A percentile compares a stretch with the other conserved stretches of the same genome.
Conservation (phyloP, 2,797 vertebrate genomes). For the Syngnathus rostellatus region DNA sequence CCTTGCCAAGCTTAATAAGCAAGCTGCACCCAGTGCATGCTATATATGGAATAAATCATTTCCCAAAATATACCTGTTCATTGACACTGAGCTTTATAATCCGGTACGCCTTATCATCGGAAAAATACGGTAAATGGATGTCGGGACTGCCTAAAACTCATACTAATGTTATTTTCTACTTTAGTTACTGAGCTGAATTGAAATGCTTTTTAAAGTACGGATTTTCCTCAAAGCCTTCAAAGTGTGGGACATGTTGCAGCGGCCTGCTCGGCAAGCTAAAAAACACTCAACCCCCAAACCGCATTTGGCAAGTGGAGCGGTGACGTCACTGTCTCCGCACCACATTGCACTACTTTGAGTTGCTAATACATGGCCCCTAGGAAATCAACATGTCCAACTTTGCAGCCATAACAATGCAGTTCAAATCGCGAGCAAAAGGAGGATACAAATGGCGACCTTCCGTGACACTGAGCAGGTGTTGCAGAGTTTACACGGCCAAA, state of each 20-base stretch:
- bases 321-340: constrained; percentile 55
- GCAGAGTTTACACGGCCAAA: constrained; percentile 25
- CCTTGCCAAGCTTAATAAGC: constrained; percentile 34
- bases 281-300: constrained; percentile 37
- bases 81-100: too few relatives aligned
- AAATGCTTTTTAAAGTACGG: too few relatives aligned
- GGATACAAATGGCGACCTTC: constrained; percentile 31
- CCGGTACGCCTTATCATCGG: too few relatives aligned
- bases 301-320: constrained; percentile 30
- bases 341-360: constrained; percentile 42
- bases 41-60: too few relatives aligned
- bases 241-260: constrained; percentile 15
- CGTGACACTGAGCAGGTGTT: constrained; percentile 36
- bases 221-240: not conserved
- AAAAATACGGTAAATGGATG: too few relatives aligned
- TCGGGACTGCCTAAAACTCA: too few relatives aligned
- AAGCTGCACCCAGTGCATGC: constrained; percentile 8
- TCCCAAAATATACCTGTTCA: too few relatives aligned
- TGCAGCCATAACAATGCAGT: not conserved
- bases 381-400: constrained; percentile 34
- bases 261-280: constrained; percentile 28
- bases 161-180: too few relatives aligned
- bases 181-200: too few relatives aligned
- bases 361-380: constrained; percentile 31
- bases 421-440: constrained; percentile 11